Evolutionary conservation across 1,140 invertebrate species (phyloP), one percentile per base, ranked within the genome.

Genomic region (Drosophila sp.): DNA sequence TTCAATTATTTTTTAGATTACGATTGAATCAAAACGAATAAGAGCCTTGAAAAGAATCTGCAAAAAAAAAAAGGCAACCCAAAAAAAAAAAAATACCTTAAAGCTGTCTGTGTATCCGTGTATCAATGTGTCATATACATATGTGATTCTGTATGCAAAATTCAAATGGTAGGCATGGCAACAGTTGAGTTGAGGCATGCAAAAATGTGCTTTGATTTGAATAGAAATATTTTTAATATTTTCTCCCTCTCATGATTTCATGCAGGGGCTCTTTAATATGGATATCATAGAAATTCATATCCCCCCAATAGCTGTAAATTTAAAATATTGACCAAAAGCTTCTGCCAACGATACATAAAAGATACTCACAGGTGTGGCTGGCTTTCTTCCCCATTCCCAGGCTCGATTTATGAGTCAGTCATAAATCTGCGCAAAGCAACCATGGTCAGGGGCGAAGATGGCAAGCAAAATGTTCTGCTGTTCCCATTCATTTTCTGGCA

Each of bases 381-480:
- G 55, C 55, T 65, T 44, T 61, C 68, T 67, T 57, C 60, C 60
- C 29, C 41, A 50, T 44, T 61, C 66, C 72, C 56, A 44, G 17
- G 1, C 41, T 38, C 63, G 58, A 77, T 72, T 85, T 71, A 86
- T 66, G 70, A 41, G 56, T 27, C 55, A 32, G 44, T 41, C 57
- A 79, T 85, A 79, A 85, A 86, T 86, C 79, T 78, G 82, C 60
- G 62, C 66, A 70, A 69, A 23, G 64, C 60, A 62, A 65, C 54
- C 62, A 44, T 27, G 23, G 17, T 7, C 1, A 8, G 23, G 25
- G 23, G 7, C 44, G 1, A 27, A n/a, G 8, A 27, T 35, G 67
- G 67, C 74, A 58, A 54, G 55, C 35, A 65, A n/a, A 29, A 10
- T 29, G 30, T n/a, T 35, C 41, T 30, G 23, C 63, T 32, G 40